Evolutionary conservation across 1,140 invertebrate species (phyloP), one percentile per base, ranked within the genome.

Genomic region (Habropoda laboriosa): DNA sequence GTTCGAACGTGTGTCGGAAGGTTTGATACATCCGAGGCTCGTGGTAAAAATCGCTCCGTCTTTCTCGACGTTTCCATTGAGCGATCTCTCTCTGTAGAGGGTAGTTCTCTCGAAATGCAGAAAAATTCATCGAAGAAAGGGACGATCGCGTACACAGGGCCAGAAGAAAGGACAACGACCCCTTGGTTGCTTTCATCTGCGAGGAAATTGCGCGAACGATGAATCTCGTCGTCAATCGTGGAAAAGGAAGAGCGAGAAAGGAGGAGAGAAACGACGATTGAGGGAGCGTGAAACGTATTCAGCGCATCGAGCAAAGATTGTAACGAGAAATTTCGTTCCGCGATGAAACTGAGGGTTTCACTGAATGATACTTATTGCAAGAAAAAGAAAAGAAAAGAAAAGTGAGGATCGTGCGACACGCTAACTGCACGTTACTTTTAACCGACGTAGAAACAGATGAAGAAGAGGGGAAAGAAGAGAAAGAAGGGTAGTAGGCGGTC

Each of bases 11-110:
- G 3, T 18, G 40, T 32, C 35, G 40, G 27, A 24, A n/a, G 27
- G 27, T 35, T n/a, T 27, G n/a, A 51, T 6, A 21, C n/a, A 57
- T 32, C 24, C 18, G 18, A 5, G 57, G 13, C 8, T 38, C 27
- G 63, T 40, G 53, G 60, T 53, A 63, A 38, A 75, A 80, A 80
- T 57, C 67, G 55, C 64, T 55, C 49, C 76, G 32, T 51, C 61
- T 21, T 49, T 40, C 38, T 32, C 32, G 51, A 60, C 76, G 42
- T 53, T 49, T 70, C 64, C 57, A 51, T 49, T 30, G 16, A n/a
- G 49, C 24, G 55, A 67, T 78, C 51, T 61, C 24, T 32, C 13
- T 32, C 61, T 30, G 61, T 21, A 40, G 35, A 27, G 18, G n/a
- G 13, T 47, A 10, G 35, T 53, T n/a, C 30, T 53, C 60, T 49